phyloP scores from a whole-genome alignment of 2,797 vertebrate genomes.

The Novumbra hubbsi region DNA sequence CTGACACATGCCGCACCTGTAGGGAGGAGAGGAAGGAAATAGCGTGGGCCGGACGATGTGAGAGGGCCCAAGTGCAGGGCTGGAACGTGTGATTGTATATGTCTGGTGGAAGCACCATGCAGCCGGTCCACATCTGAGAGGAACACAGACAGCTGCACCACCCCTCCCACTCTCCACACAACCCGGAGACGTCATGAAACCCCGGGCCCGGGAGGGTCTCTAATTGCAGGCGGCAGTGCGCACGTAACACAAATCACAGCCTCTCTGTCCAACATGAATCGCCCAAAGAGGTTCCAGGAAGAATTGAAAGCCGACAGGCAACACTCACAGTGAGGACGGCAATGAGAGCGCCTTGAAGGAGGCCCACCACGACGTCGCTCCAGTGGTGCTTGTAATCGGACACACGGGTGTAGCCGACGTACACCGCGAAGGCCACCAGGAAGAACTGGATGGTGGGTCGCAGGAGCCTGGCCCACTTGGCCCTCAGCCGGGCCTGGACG shows the following conservation, averaged over 20 bases:
- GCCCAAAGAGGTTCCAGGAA: conserved; percentile 44
- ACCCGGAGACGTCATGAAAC: conserved; percentile 49
- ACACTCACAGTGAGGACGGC: conserved; percentile 83
- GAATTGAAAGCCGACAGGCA: conserved; percentile 56
- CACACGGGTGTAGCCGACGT: conserved; percentile 89
- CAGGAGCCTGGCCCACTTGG: conserved; percentile 85
- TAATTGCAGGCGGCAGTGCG: conserved; percentile 47
- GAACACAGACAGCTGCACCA: conserved; percentile 59
- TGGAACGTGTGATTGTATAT: conserved; percentile 60
- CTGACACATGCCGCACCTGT: conserved; percentile 85
- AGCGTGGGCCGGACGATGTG: conserved; percentile 11
- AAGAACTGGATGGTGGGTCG: conserved; percentile 91
- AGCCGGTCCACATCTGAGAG: conserved; percentile 49
- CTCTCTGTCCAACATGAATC: conserved; percentile 49
- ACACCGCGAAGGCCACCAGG: conserved; percentile 87
- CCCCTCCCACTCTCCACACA: conserved; percentile 6
- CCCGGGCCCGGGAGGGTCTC: conserved; percentile 47
- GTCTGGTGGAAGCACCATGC: conserved; percentile 41
- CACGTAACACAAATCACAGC: conserved; percentile 46
- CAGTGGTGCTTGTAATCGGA: conserved; percentile 94
- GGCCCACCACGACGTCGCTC: conserved; percentile 88
- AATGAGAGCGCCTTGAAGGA: conserved; percentile 87
- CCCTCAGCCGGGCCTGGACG: conserved; percentile 82
- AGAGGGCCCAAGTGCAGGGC: conserved; percentile 28
- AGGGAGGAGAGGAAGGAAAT: neutral